Evolutionary conservation across 2,797 vertebrate species (phyloP).

Genomic region (Threskiornis aethiopicus): DNA sequence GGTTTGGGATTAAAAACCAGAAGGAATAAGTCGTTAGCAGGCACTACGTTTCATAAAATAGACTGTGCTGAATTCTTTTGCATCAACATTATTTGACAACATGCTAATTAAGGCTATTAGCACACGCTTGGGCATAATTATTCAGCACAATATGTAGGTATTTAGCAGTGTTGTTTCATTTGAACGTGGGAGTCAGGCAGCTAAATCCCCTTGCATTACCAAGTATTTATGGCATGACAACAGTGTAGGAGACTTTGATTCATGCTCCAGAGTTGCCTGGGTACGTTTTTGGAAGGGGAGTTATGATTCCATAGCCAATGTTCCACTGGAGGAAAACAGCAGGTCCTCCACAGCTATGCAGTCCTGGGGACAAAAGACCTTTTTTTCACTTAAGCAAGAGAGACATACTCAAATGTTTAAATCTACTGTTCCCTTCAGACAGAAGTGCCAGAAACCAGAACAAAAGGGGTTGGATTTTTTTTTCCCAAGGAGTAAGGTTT

Average conservation of each 20-base stretch:
- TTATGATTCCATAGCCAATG: neutral
- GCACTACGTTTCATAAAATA: neutral
- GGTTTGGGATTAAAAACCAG: neutral
- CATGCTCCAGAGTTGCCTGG: neutral
- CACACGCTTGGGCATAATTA: neutral
- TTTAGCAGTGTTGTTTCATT: neutral
- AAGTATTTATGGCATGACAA: neutral
- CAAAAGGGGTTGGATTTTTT: neutral
- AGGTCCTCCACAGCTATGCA: neutral
- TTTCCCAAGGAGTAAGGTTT: neutral
- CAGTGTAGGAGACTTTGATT: neutral
- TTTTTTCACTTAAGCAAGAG: neutral
- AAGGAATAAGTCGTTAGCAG: neutral
- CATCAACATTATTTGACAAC: neutral
- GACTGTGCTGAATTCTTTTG: neutral
- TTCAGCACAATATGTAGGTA: neutral
- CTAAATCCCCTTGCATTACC: neutral
- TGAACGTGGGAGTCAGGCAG: neutral
- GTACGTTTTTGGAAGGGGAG: neutral
- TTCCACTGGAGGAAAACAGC: neutral
- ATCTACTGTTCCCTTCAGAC: neutral
- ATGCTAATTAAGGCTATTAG: conserved; percentile 11
- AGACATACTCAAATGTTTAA: neutral
- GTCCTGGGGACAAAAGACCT: neutral
- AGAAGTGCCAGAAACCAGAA: neutral